Percentiles rank a stretch among this genome's conserved stretches.
phyloP scores from a whole-genome alignment of 23 tunicate species.

The Clavelina lepadiformis region DNA sequence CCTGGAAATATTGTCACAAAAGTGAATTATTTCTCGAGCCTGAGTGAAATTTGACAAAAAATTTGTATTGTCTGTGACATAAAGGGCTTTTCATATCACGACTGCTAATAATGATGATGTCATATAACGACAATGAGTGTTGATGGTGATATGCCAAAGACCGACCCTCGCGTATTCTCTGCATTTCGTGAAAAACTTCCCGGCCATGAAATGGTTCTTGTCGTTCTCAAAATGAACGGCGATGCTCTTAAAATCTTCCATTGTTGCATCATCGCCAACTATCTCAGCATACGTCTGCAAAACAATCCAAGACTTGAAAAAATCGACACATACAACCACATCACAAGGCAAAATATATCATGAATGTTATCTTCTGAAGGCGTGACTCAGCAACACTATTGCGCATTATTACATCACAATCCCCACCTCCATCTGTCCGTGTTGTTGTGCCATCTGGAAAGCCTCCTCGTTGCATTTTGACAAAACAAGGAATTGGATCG shows the following conservation, averaged over 20 bases:
- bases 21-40: background rate
- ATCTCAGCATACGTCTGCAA: conserved; percentile 87
- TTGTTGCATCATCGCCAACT: conserved; percentile 76
- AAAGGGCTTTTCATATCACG: background rate
- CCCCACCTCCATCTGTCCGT: conserved; percentile 89
- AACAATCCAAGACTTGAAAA: no score
- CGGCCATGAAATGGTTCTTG: conserved; percentile 78
- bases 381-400: no score
- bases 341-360: no score
- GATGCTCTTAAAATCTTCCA: conserved; percentile 80
- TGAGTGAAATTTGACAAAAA: background rate
- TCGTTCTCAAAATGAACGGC: conserved; percentile 97
- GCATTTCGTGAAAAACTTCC: conserved; percentile 63
- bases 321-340: no score
- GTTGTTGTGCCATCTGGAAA: conserved; percentile 91
- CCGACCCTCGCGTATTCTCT: conserved; percentile 58
- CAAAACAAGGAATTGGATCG: conserved; percentile 89
- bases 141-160: background rate
- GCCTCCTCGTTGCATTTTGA: conserved; percentile 97
- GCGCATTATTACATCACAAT: background rate
- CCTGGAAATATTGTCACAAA: conserved; percentile 28
- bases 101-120: no score
- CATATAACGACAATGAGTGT: no score
- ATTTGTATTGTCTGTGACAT: background rate
- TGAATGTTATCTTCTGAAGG: no score